Percentiles rank a stretch among this genome's conserved stretches.
phyloP scores from a whole-genome alignment of 2,888 invertebrate species.

The Lordiphosa andalusiaca region DNA sequence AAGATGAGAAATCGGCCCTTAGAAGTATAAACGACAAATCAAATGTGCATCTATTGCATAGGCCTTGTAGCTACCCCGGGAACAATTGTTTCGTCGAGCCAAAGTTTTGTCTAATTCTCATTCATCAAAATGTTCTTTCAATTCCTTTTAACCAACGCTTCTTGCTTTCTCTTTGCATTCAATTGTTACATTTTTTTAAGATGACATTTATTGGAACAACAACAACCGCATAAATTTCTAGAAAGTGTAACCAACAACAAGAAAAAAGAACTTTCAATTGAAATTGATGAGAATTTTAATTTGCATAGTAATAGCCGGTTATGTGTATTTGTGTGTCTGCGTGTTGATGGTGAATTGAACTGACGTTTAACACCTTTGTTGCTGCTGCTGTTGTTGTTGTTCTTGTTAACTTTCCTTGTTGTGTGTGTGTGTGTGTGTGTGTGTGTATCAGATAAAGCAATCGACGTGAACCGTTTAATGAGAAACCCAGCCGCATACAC shows the following conservation, averaged over 20 bases:
- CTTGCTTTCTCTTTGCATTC: conserved; percentile 25
- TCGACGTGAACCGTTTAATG: conserved; percentile 47
- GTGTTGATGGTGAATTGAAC: background rate
- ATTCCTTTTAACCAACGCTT: no score
- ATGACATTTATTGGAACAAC: no score
- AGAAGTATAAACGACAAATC: no score
- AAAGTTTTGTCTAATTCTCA: no score
- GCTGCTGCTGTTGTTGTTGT: no score
- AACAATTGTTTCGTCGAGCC: no score
- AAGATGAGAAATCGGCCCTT: no score
- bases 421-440: no score
- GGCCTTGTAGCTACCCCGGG: no score
- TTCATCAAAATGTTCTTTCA: no score
- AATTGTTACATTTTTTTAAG: background rate
- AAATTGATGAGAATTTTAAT: conserved; percentile 49
- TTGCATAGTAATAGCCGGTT: conserved; percentile 29
- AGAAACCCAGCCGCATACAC: conserved; percentile 25
- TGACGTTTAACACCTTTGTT: conserved; percentile 18
- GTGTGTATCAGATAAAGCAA: no score
- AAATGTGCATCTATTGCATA: no score
- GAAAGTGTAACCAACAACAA: conserved; percentile 39
- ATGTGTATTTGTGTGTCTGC: background rate
- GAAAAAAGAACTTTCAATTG: conserved; percentile 27
- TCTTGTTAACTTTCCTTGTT: conserved; percentile 15
- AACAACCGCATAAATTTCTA: background rate